These are phyloP conservation scores for Ciconia maguari DNA, from an alignment of 2,113 vertebrate species.

Conservation along the genomic window DNA sequence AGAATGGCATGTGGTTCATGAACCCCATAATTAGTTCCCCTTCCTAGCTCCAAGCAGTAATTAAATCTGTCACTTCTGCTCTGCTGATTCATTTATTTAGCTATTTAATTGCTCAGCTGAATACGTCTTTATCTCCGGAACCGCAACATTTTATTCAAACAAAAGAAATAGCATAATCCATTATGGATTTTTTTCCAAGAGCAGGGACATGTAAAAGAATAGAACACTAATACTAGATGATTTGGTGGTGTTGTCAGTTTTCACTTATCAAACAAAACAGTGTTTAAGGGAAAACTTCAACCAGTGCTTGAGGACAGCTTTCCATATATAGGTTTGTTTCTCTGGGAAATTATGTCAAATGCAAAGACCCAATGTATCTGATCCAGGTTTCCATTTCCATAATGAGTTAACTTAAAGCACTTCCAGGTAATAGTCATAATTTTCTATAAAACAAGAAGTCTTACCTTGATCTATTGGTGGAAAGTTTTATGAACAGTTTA, in stretches of 20 bases:
- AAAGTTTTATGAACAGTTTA: background rate
- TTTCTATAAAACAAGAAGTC: background rate
- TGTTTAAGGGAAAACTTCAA: slow-evolving; percentile 47
- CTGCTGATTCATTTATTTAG: slow-evolving; percentile 87
- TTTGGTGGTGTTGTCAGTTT: slow-evolving; percentile 45
- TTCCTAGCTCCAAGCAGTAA: slow-evolving; percentile 85
- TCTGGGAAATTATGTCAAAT: background rate
- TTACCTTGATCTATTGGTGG: background rate
- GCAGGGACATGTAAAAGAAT: slow-evolving; percentile 46
- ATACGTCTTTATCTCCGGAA: slow-evolving; percentile 83
- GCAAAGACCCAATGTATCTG: background rate
- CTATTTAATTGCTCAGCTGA: slow-evolving; percentile 83
- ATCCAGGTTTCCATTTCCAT: background rate
- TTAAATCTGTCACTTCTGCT: slow-evolving; percentile 92
- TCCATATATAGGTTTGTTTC: background rate
- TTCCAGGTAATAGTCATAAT: background rate
- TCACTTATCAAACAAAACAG: slow-evolving; percentile 41
- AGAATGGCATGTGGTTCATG: slow-evolving; percentile 76
- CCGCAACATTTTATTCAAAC: slow-evolving; percentile 80
- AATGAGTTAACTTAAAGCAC: background rate
- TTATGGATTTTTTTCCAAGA: slow-evolving; percentile 41
- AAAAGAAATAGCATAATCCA: slow-evolving; percentile 62
- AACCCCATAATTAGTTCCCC: slow-evolving; percentile 84
- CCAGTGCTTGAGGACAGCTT: background rate
- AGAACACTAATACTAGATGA: slow-evolving; percentile 23